Base-by-base conservation (phyloP, 2,797 vertebrate species). In the Sebastes umbrosus region DNA sequence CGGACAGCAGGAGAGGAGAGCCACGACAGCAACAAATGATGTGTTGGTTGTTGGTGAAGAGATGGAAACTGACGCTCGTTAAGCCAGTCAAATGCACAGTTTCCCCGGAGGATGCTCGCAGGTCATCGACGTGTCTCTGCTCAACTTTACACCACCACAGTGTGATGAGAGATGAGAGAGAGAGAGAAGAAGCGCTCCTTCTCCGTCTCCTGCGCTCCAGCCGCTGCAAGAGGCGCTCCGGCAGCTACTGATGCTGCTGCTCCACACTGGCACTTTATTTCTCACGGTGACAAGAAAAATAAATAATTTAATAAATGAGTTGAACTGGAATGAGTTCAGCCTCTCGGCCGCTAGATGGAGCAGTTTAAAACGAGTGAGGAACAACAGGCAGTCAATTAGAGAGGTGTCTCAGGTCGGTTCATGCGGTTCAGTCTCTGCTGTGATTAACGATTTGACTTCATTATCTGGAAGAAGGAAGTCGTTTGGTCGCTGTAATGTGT, bases 21-120 rank as follows among this genome's bases (percentile, higher is more conserved):
- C 70, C 75, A 46, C 75, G 80, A 59, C 79, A 88, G 91, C 92
- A 93, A 92, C 92, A 92, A 92, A 90, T 88, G 91, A 82, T 84
- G 62, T 57, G 79, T 4, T 43, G 39, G 39, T 43, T 43, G 14
- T 43, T 43, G 18, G 64, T 62, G 84, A 73, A 31, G 83, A 70
- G 79, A 87, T 67, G 84, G 24, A 50, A 88, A 86, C n/a, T 86
- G 85, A 83, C 84, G 91, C 83, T 84, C 81, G 84, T 75, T 77
- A 71, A 87, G 84, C 76, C 85, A 34, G 60, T 78, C 73, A 85
- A 75, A 87, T 29, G 90, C 81, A 55, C 91, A 78, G 84, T 22
- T 62, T 75, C 62, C 79, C 72, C 31, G 80, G 83, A 80, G 87
- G 88, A 91, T 62, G 87, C 73, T 69, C 76, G 83, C 86, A 36